Percentiles rank a stretch among this genome's conserved stretches.
phyloP scores from a whole-genome alignment of 2,113 vertebrate species.

The Hippocampus mohnikei region DNA sequence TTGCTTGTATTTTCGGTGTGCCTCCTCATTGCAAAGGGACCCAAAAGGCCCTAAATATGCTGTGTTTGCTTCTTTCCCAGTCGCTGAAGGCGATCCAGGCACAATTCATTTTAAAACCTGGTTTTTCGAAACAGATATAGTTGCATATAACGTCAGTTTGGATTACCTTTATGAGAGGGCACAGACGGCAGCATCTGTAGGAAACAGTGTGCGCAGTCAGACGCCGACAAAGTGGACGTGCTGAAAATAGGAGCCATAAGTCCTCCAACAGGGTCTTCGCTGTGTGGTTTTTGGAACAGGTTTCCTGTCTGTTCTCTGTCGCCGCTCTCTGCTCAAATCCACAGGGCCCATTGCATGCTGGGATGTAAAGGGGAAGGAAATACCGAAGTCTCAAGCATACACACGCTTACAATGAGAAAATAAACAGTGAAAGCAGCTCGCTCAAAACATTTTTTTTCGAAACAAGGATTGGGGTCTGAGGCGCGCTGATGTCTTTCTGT shows the following conservation, averaged over 20 bases:
- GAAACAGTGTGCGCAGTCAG: slow-evolving; percentile 49
- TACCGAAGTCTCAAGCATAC: slow-evolving; percentile 26
- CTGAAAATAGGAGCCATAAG: slow-evolving; percentile 53
- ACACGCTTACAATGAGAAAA: slow-evolving; percentile 29
- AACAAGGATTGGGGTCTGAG: not conserved
- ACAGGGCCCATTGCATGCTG: slow-evolving; percentile 53
- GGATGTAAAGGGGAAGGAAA: slow-evolving; percentile 47
- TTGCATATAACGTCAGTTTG: slow-evolving; percentile 31
- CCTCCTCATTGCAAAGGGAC: slow-evolving; percentile 1
- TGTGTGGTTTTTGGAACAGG: slow-evolving; percentile 66
- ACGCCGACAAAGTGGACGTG: slow-evolving; percentile 24
- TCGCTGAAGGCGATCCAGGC: not conserved
- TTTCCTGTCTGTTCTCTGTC: slow-evolving; percentile 65
- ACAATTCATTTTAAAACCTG: not conserved
- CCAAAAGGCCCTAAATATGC: not conserved
- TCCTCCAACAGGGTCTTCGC: slow-evolving; percentile 60
- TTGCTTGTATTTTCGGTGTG: slow-evolving; percentile 12
- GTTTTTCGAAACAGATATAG: slow-evolving; percentile 18
- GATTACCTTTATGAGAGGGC: slow-evolving; percentile 21
- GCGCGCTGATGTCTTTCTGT: not conserved
- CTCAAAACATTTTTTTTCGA: not conserved
- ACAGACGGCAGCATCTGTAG: slow-evolving; percentile 24
- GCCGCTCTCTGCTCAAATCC: slow-evolving; percentile 43
- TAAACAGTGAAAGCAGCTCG: slow-evolving; percentile 6
- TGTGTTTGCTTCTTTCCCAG: not conserved